Base-by-base conservation (phyloP, 2,888 invertebrate species). In the Choristoneura rosaceana region DNA sequence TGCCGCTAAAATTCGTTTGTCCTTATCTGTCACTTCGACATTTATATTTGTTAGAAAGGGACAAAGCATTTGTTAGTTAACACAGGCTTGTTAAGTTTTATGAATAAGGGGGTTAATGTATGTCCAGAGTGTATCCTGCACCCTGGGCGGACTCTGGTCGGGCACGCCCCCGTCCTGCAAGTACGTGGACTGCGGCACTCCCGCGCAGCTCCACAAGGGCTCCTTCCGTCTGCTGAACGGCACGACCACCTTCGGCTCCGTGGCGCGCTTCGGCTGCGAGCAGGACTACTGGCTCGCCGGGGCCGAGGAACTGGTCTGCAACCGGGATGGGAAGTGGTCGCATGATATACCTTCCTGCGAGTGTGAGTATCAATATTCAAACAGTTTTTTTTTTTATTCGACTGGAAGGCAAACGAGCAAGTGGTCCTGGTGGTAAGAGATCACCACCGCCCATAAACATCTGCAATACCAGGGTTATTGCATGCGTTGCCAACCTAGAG, bases 311-410 rank as follows among this genome's bases (percentile, higher is more conserved):
- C 95, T 97, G 61, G 95, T 95, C 25, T 98, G 98, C 86, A 97
- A 96, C 47, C 95, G 96, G 73, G 98, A 98, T 76, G 98, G 97
- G 12, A 97, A 97, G 85, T 98, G 98, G 98, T 97, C 97, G 0
- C 96, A 97, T 55, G 96, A 97, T 82, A 96, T 97, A 64, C 98
- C 98, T 0, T 95, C 96, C n/a, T 98, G 98, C 87, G 97, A 98
- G 94, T 88, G 97, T 97, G 89, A 95, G 95, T 87, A 8, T n/a
- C 25, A 25, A 25, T 25, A 25, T 25, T 25, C 25, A 25, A 25
- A 25, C 0, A 25, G 25, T 25, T 25, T 25, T 1, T 25, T 25
- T n/a, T n/a, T n/a, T n/a, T n/a, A n/a, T n/a, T n/a, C n/a, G n/a
- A n/a, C n/a, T n/a, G n/a, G n/a, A n/a, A n/a, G n/a, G n/a, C n/a